Conservation (phyloP, 2,888 invertebrate species). For the Eurytoma adleriae region DNA sequence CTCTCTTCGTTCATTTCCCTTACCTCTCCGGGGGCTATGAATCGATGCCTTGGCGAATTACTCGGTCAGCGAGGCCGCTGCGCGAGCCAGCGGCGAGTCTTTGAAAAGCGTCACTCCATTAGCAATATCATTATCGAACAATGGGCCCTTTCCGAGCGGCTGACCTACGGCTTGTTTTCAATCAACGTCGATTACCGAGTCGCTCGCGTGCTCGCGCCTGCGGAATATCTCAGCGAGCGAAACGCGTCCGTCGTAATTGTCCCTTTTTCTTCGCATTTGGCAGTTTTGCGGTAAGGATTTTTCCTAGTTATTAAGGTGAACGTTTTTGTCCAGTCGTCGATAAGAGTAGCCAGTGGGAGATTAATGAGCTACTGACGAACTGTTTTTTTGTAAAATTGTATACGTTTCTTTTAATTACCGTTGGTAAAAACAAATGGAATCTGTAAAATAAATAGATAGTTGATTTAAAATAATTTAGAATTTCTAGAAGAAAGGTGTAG, state of each 20-base stretch:
- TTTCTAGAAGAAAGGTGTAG: no score
- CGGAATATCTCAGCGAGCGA: neutral
- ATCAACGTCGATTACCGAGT: slow-evolving; percentile 31
- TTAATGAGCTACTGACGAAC: no score
- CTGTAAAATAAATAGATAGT: no score
- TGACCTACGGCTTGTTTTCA: slow-evolving; percentile 27
- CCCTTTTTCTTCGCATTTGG: neutral
- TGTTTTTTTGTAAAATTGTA: no score
- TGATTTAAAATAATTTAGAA: no score
- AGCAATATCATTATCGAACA: slow-evolving; percentile 39
- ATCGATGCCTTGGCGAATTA: slow-evolving; percentile 33
- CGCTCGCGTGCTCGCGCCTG: neutral
- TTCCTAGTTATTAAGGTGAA: no score
- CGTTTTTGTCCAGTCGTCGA: no score
- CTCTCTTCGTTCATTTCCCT: neutral
- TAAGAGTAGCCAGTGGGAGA: no score
- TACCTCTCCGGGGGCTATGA: neutral
- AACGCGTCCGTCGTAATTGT: neutral
- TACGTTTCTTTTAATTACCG: no score
- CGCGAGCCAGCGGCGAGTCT: neutral
- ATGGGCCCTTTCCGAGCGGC: neutral
- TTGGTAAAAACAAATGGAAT: no score
- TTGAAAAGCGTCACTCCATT: slow-evolving; percentile 43
- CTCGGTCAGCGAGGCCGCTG: slow-evolving; percentile 32
- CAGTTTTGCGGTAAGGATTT: no score